A percentile compares a stretch with the other conserved stretches of the same genome.
phyloP scores from a whole-genome alignment of 2,888 invertebrate species.

The Cryptus armator region DNA sequence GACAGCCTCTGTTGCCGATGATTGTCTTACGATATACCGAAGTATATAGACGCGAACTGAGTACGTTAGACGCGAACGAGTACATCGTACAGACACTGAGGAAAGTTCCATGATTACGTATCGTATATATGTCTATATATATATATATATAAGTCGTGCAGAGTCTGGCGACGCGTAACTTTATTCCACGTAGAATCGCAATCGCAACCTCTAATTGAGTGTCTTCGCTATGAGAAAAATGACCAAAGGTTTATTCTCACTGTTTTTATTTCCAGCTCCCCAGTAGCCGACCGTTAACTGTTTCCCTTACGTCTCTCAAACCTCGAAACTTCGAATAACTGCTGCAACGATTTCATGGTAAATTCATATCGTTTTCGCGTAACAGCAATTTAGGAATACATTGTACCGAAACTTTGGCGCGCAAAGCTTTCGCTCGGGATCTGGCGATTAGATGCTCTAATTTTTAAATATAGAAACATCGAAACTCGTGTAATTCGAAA shows the following conservation, averaged over 20 bases:
- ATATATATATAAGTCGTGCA: background rate
- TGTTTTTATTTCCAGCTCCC: background rate
- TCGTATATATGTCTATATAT: background rate
- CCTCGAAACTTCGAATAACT: background rate
- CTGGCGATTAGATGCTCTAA: background rate
- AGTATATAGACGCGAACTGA: background rate
- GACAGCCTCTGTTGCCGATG: conserved; percentile 22
- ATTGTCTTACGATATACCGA: conserved; percentile 39
- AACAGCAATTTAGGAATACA: background rate
- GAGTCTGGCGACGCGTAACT: conserved; percentile 32
- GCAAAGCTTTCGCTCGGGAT: too few relatives aligned
- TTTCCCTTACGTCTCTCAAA: background rate
- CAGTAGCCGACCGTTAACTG: background rate
- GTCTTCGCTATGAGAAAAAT: conserved; percentile 32
- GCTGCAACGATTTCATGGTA: background rate
- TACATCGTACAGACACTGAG: conserved; percentile 21
- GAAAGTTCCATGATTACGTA: conserved; percentile 48
- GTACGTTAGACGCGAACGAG: conserved; percentile 8
- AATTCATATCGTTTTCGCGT: background rate
- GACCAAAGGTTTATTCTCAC: conserved; percentile 31
- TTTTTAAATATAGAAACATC: too few relatives aligned
- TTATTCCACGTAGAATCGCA: conserved; percentile 1
- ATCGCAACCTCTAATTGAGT: conserved; percentile 18
- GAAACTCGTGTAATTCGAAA: too few relatives aligned
- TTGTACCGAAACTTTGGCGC: background rate